phyloP scores from a whole-genome alignment of 2,888 invertebrate species.

The Drosophila macrospina region DNA sequence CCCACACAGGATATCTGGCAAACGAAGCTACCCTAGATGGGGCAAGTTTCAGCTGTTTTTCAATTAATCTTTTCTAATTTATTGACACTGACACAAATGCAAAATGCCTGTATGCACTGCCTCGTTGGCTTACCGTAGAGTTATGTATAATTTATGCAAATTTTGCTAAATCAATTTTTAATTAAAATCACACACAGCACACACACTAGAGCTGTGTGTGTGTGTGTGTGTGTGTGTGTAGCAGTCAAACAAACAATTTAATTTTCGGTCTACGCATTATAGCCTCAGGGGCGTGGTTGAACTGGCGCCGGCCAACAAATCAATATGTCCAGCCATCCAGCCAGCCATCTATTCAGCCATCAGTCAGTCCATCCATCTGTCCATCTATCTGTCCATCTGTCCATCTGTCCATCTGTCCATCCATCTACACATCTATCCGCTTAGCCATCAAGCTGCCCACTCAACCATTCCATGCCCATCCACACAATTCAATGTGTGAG shows the following conservation, averaged over 20 bases:
- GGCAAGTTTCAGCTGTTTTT: conserved; percentile 50
- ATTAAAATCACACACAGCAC: conserved; percentile 64
- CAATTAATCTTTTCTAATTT: conserved; percentile 77
- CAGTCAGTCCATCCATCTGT: too few species aligned
- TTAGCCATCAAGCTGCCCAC: conserved; percentile 42
- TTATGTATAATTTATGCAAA: conserved; percentile 78
- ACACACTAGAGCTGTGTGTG: conserved; percentile 1
- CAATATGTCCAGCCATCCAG: conserved; percentile 58
- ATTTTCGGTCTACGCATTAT: conserved; percentile 47
- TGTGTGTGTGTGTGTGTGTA: conserved; percentile 5
- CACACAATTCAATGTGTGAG: conserved; percentile 36
- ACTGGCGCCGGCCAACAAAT: conserved; percentile 61
- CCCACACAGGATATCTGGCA: conserved; percentile 22
- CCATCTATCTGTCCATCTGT: too few species aligned
- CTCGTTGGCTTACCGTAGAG: conserved; percentile 64
- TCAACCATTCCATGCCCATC: conserved; percentile 44
- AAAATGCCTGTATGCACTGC: conserved; percentile 38
- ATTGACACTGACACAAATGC: conserved; percentile 66
- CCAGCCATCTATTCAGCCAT: not conserved
- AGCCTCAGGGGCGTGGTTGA: conserved; percentile 39
- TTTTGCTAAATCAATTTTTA: conserved; percentile 77
- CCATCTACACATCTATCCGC: conserved; percentile 33
- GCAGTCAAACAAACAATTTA: conserved; percentile 59
- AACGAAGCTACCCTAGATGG: fast-evolving
- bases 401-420: conserved; percentile 19